phyloP scores from a whole-genome alignment of 2,113 vertebrate genomes.

The Neotragus moschatus region DNA sequence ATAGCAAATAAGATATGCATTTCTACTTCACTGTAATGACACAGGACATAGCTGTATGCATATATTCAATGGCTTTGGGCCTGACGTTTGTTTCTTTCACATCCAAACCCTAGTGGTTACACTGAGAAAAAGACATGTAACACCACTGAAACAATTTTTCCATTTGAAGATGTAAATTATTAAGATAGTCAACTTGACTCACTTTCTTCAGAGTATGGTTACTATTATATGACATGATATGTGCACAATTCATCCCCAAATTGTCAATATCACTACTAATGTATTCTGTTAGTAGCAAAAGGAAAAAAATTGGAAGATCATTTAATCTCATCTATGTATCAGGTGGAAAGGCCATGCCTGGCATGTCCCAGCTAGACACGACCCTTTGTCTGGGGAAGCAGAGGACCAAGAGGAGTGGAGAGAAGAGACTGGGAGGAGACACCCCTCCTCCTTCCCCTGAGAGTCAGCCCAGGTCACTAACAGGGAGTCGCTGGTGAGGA shows the following conservation, averaged over 20 bases:
- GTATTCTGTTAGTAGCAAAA: neutral
- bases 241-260: neutral
- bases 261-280: neutral
- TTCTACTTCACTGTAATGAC: neutral
- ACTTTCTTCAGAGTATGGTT: neutral
- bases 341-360: neutral
- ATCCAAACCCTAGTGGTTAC: neutral
- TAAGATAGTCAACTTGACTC: neutral
- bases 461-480: too few relatives aligned
- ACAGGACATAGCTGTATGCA: rapidly evolving
- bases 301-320: neutral
- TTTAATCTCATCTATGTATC: neutral
- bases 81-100: neutral
- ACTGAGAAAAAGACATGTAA: neutral
- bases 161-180: neutral
- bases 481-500: neutral
- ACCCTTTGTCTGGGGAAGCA: neutral
- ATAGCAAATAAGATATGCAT: neutral
- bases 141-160: neutral
- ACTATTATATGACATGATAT: neutral
- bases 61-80: neutral
- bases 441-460: neutral
- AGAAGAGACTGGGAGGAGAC: neutral
- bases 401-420: neutral
- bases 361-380: neutral